These are phyloP conservation scores for Brachionus asplanchnoidis DNA, from an alignment of 1,140 invertebrate genomes.

Conservation along the genomic window DNA sequence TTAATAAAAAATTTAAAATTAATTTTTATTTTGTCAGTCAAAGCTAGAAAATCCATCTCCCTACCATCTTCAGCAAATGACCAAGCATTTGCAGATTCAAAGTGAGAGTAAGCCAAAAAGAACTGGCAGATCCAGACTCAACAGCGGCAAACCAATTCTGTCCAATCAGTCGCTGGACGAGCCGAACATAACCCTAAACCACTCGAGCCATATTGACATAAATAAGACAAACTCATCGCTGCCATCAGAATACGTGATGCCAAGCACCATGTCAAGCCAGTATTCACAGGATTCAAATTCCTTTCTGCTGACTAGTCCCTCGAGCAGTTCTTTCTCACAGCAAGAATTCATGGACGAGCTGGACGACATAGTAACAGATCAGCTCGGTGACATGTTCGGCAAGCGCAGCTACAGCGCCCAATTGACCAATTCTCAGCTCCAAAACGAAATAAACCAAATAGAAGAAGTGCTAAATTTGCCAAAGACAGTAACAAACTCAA, in stretches of 20 bases:
- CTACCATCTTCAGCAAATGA: constrained; percentile 83
- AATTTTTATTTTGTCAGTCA: constrained; percentile 58
- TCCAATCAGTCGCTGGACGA: constrained; percentile 19
- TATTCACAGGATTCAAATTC: constrained; percentile 16
- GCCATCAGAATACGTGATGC: not conserved
- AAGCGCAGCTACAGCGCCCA: not conserved
- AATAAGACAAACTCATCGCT: not conserved
- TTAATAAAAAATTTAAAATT: no score
- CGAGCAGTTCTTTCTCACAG: constrained; percentile 29
- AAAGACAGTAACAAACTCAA: not conserved
- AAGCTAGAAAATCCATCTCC: constrained; percentile 80
- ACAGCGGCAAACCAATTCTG: constrained; percentile 45
- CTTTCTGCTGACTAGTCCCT: not conserved
- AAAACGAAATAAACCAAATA: constrained; percentile 19
- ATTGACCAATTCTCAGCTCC: constrained; percentile 17
- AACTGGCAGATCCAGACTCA: constrained; percentile 56
- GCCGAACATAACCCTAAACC: constrained; percentile 28
- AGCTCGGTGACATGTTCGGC: not conserved
- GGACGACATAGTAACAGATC: constrained; percentile 2
- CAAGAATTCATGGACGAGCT: constrained; percentile 19
- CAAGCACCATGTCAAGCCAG: constrained; percentile 10
- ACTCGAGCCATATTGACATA: constrained; percentile 8
- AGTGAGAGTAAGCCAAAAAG: not conserved
- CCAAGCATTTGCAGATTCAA: constrained; percentile 50
- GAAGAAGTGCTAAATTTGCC: constrained; percentile 19